Base-by-base conservation (phyloP, 2,888 invertebrate species). In the Glyphotaelius pellucidus region DNA sequence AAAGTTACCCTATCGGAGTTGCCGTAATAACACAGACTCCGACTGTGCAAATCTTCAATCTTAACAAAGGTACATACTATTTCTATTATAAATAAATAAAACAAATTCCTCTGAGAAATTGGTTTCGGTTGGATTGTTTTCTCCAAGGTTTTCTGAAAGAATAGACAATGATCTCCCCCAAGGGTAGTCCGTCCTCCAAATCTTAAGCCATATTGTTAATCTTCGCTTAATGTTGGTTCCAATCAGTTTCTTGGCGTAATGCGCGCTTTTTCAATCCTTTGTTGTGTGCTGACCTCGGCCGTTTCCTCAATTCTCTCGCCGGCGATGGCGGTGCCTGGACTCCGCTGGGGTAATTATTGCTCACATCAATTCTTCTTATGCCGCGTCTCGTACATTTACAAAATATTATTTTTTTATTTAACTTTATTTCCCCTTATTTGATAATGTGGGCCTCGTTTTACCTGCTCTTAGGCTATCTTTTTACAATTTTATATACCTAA, bases 131-230 rank as follows among this genome's bases (percentile, higher is more conserved):
- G n/a, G 80, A 25, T 47, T 80, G 80, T 87, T 80, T 67, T 15
- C 90, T 38, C 79, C 91, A 88, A 91, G 91, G 91, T 87, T 80
- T 80, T 85, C 15, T 32, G 14, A 32, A 79, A 91, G 32, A 89
- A 91, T 91, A 88, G 91, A 91, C 91, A 88, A 91, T 91, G 91
- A 91, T 80, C 88, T 88, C 80, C 88, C 47, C 79, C 87, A 87
- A 91, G 91, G 91, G 67, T 90, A 89, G 38, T 83, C 81, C 89
- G 92, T 93, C 91, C 92, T 92, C 90, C 91, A 91, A 92, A 90
- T 92, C 91, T 86, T 84, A 90, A 80, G 90, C 90, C 80, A 90
- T 93, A 92, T 93, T 92, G 91, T 90, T 89, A 84, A 92, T 89
- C 89, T 31, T 35, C 9, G 15, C 42, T 30, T 47, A 90, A 81